Evolutionary conservation across 2,888 invertebrate genomes (phyloP).

Genomic region (Diadegma fenestrale): DNA sequence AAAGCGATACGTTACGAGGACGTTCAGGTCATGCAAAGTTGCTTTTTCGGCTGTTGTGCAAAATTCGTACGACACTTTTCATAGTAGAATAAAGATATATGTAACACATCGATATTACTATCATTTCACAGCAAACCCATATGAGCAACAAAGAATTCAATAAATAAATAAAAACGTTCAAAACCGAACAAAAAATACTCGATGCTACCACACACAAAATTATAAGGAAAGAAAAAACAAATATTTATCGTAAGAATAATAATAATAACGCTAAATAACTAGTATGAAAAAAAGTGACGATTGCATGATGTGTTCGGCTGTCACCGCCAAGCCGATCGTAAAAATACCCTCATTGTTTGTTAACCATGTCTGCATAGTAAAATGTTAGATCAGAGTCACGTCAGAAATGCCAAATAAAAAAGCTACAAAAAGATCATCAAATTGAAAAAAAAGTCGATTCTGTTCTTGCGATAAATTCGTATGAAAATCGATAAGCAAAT

Average conservation of each 20-base stretch:
- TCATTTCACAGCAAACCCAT: conserved; percentile 79
- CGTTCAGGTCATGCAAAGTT: conserved; percentile 77
- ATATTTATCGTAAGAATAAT: conserved; percentile 66
- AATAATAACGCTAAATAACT: conserved; percentile 47
- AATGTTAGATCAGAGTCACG: conserved; percentile 23
- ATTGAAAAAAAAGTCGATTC: not conserved
- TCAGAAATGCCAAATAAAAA: conserved; percentile 39
- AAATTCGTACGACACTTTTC: conserved; percentile 74
- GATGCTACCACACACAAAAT: conserved; percentile 80
- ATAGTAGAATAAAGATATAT: conserved; percentile 44
- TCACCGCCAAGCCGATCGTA: conserved; percentile 65
- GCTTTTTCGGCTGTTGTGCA: conserved; percentile 72
- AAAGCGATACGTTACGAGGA: conserved; percentile 69
- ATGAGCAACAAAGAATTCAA: conserved; percentile 64
- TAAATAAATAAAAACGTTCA: not conserved
- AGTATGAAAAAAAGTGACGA: conserved; percentile 18
- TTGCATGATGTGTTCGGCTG: conserved; percentile 50
- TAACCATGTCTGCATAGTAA: not conserved
- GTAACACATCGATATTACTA: conserved; percentile 66
- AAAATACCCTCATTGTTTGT: not conserved
- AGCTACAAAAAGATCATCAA: not conserved
- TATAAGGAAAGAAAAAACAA: conserved; percentile 68
- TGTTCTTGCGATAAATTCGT: not conserved
- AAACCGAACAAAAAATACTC: not conserved
- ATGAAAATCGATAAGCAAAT: not conserved